Evolutionary conservation across 2,797 vertebrate genomes (phyloP), one percentile per base, ranked within the genome.

Genomic region (Fistularia tabacaria): DNA sequence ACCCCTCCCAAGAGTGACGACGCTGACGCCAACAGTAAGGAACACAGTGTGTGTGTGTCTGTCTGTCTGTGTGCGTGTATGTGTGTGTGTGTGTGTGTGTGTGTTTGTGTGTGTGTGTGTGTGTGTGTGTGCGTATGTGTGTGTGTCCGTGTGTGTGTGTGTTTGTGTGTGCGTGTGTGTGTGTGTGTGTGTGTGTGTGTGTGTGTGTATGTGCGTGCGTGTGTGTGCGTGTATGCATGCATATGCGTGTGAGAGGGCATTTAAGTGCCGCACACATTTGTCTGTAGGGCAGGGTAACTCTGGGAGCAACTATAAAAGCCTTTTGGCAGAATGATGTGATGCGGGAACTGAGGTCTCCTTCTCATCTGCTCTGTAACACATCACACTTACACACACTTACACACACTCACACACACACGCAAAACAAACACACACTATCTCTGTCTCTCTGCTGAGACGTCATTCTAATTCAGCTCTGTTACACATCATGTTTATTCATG

Each of bases 11-110:
- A 92, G 86, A 90, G 87, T 84, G 89, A 92, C 65, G 91, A 92
- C 81, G 86, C 86, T 47, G 91, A 91, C 68, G 79, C 86, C 88
- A 92, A 91, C 89, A 90, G 91, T 92, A 90, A 92, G 90, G 85
- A 67, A 80, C 81, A 73, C 76, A 59, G 76, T 25, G 72, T 64
- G 77, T 62, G 50, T 76, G 58, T 52, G 54, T 72, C 69, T 51
- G 64, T 13, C 1, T 9, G 62, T 6, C 5, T 8, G 40, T 43
- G n/a, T 57, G 58, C 62, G 40, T 66, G 54, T 48, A 38, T 55
- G 51, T 50, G 49, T 62, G 44, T 71, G 67, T 59, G 73, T 51
- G 64, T 36, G 7, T 9, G 62, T 9, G 46, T 43, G 13, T 48
- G 56, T 57, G 38, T 59, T 64, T 52, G 25, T 51, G 52, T 25